These are phyloP conservation scores for Protosalanx chinensis DNA, from an alignment of 2,797 vertebrate species.

Conservation along the genomic window DNA sequence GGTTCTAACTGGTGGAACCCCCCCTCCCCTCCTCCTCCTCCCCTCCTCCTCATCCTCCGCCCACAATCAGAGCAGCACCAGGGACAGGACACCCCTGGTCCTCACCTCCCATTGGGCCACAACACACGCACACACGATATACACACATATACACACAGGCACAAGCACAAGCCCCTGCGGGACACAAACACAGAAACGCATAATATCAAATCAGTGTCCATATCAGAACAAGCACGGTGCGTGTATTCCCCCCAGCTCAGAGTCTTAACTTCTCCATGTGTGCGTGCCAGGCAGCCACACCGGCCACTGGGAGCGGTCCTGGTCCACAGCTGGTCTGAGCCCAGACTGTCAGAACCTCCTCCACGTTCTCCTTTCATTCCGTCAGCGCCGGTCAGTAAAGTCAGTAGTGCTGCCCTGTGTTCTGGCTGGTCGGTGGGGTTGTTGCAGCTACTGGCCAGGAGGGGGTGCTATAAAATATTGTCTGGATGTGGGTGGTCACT, in stretches of 20 bases:
- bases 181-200: not conserved
- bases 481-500: constrained; percentile 37
- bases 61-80: no score
- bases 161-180: constrained; percentile 4
- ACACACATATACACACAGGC: constrained; percentile 4
- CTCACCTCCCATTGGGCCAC: not conserved
- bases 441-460: constrained; percentile 8
- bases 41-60: no score
- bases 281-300: constrained; percentile 21
- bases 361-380: constrained; percentile 28
- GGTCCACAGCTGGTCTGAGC: constrained; percentile 3
- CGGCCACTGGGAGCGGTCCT: constrained; percentile 13
- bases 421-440: not conserved
- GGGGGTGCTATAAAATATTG: constrained; percentile 61
- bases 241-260: constrained; percentile 39
- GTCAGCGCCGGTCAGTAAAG: constrained; percentile 15
- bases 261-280: constrained; percentile 44
- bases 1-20: no score
- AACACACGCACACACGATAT: constrained; percentile 2
- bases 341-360: not conserved
- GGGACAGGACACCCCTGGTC: not conserved
- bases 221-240: constrained; percentile 29
- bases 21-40: no score
- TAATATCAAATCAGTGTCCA: not conserved
- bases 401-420: constrained; percentile 16